phyloP scores from a whole-genome alignment of 37 sponge, comb jelly and placozoan genomes.

The Halichondria panicea region DNA sequence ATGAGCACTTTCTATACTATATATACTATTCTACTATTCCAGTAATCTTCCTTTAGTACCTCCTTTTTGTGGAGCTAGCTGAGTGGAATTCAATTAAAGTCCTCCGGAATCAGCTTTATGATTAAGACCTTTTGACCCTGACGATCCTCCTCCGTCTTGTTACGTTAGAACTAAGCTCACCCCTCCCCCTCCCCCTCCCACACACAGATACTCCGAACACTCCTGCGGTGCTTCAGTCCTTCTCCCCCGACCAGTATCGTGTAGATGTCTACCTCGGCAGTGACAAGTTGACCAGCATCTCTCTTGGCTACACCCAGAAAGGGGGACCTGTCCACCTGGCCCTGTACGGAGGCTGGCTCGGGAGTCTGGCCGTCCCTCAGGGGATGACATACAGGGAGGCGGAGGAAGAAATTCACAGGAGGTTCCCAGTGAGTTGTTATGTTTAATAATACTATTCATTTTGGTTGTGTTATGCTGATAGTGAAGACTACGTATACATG shows the following conservation, averaged over 20 bases:
- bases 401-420: not conserved
- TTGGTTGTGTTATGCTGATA: too few relatives aligned
- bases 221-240: not conserved
- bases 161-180: not conserved
- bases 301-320: not conserved
- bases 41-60: too few relatives aligned
- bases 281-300: not conserved
- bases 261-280: conserved; percentile 45
- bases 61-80: too few relatives aligned
- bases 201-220: conserved; percentile 6
- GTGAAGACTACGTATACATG: too few relatives aligned
- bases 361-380: conserved; percentile 12
- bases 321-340: not conserved
- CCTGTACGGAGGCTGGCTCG: conserved; percentile 46
- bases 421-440: conserved; percentile 2
- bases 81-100: too few relatives aligned
- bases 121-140: too few relatives aligned
- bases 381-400: conserved; percentile 43
- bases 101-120: too few relatives aligned
- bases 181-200: not conserved
- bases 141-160: too few relatives aligned
- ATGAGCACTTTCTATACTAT: too few relatives aligned
- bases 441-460: too few relatives aligned
- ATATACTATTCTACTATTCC: too few relatives aligned
- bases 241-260: not conserved